phyloP scores from a whole-genome alignment of 2,113 vertebrate species.

The Vulpes ferrilata region DNA sequence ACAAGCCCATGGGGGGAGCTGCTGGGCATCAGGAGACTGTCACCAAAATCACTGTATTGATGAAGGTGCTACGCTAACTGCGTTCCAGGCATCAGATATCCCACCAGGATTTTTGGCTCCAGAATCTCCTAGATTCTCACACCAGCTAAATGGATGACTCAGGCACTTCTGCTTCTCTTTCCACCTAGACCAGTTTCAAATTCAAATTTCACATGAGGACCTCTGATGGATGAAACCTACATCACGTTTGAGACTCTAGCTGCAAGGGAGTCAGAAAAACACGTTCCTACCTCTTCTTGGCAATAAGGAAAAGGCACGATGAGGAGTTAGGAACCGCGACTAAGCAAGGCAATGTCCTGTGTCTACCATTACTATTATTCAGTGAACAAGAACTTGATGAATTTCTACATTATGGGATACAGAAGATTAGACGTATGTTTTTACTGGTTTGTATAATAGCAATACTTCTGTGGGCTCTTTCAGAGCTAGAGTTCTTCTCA shows the following conservation, averaged over 20 bases:
- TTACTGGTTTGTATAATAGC: background rate
- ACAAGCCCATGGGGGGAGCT: background rate
- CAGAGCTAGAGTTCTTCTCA: background rate
- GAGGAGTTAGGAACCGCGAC: background rate
- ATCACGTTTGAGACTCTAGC: background rate
- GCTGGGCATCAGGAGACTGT: background rate
- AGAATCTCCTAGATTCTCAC: no score
- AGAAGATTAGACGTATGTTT: background rate
- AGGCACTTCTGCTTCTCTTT: background rate
- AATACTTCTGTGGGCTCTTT: background rate
- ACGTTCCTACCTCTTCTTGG: background rate
- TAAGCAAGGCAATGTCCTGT: background rate
- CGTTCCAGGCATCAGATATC: background rate
- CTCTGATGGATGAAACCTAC: background rate
- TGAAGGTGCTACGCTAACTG: no score
- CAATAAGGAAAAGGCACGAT: background rate
- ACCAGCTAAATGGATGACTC: background rate
- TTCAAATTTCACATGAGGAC: background rate
- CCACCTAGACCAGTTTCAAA: background rate
- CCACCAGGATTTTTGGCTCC: background rate
- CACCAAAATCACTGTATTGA: background rate
- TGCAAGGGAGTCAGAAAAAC: background rate
- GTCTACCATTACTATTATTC: background rate
- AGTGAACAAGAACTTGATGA: background rate
- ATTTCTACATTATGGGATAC: background rate